Conservation (phyloP, 1,140 invertebrate genomes). For the Heterodera schachtii region DNA sequence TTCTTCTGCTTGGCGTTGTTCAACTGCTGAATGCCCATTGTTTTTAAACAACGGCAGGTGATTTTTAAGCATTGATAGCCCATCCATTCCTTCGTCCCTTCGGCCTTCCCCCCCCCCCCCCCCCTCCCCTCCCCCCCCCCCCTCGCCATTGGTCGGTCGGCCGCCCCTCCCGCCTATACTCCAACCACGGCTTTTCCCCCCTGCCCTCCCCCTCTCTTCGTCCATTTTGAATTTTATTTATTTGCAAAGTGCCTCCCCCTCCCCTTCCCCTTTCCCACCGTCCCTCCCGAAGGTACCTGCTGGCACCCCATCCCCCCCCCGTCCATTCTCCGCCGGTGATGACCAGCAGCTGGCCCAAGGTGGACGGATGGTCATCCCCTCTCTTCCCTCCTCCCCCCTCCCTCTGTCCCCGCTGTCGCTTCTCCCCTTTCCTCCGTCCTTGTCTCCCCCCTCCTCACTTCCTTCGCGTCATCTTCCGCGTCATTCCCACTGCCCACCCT, state of each 20-base stretch:
- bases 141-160: no score
- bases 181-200: no score
- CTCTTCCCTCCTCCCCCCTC: not conserved
- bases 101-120: no score
- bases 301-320: not conserved
- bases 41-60: not conserved
- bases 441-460: not conserved
- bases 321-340: not conserved
- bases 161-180: no score
- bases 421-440: not conserved
- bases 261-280: not conserved
- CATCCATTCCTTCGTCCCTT: no score
- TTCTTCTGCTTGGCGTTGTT: not conserved
- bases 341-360: slow-evolving; percentile 9
- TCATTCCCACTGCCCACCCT: no score
- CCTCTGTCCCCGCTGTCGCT: not conserved
- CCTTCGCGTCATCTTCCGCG: no score
- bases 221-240: slow-evolving; percentile 20
- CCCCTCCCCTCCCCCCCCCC: no score
- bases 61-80: not conserved
- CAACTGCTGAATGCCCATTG: not conserved
- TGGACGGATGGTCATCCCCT: slow-evolving; percentile 2
- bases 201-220: no score
- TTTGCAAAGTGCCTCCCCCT: slow-evolving; percentile 1
- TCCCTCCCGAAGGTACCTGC: slow-evolving; percentile 10